Conservation (phyloP, 2,113 vertebrate species). For the Eclectus roratus region DNA sequence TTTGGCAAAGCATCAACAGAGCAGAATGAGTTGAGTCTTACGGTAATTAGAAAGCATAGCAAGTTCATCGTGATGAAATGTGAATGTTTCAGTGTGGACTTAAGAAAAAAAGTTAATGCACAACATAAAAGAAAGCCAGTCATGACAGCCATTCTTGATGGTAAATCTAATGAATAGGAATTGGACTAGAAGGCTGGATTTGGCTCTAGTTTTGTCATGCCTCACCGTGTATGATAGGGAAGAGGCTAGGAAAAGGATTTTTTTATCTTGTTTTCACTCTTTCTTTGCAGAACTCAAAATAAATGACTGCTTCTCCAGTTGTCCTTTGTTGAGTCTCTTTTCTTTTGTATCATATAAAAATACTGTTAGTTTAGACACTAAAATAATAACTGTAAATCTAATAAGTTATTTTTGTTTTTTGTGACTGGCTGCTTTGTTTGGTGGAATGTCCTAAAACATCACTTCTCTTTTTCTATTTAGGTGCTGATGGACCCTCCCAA, state of each 20-base stretch:
- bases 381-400: not conserved
- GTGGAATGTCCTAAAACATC: not conserved
- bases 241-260: not conserved
- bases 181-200: not conserved
- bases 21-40: conserved; percentile 28
- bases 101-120: not conserved
- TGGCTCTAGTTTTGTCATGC: not conserved
- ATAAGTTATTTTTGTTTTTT: not conserved
- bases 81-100: conserved; percentile 30
- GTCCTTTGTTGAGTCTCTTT: not conserved
- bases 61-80: not conserved
- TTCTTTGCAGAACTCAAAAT: not conserved
- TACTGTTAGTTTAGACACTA: not conserved
- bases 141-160: not conserved
- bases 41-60: conserved; percentile 46
- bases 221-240: not conserved
- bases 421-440: not conserved
- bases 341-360: not conserved
- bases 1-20: conserved; percentile 25
- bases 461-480: not conserved
- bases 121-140: not conserved
- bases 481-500: not conserved
- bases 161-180: conserved; percentile 5
- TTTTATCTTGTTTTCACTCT: not conserved
- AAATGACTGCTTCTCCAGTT: not conserved